Evolutionary conservation across 2,113 vertebrate species (phyloP), one percentile per base, ranked within the genome.

Genomic region (Trichomycterus rosablanca): DNA sequence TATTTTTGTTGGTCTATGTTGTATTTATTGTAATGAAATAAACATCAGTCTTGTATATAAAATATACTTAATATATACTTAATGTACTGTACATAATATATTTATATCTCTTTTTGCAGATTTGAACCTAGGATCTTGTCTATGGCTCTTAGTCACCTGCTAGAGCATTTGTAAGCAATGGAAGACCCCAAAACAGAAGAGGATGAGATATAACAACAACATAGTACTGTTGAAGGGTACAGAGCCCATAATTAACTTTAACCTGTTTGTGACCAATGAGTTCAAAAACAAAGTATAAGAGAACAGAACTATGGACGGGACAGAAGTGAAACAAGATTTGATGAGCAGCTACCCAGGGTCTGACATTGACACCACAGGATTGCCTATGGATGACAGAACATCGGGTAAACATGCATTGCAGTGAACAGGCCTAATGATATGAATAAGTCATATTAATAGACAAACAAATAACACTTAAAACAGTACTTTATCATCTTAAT

Each of bases 351-450:
- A 62, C 6, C 49, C 7, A 37, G 54, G 59, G 50, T 77, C 80
- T 19, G 30, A 44, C 81, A 76, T 78, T 0, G 79, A 81, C 40
- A 63, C 42, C 55, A 48, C 5, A 35, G 4, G 1, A 75, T 22
- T 24, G 19, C 43, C 43, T 24, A 44, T 62, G 32, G 52, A 52
- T 30, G 11, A 11, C 24, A 51, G 11, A 20, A 2, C 19, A 24
- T 49, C 23, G 26, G 56, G 68, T 66, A 65, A 49, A 59, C 8
- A 5, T 28, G 19, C 22, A 19, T 39, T 44, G 14, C 28, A 14
- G 11, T 23, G 18, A 28, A 24, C 39, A n/a, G 11, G 14, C n/a
- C 32, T 35, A 14, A 24, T 9, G 43, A 30, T 30, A 4, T 30
- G 26, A 4, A n/a, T n/a, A n/a, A n/a, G n/a, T n/a, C n/a, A n/a